These are phyloP conservation scores for Rhabdomys pumilio DNA, from an alignment of 2,797 vertebrate genomes.

Conservation along the genomic window DNA sequence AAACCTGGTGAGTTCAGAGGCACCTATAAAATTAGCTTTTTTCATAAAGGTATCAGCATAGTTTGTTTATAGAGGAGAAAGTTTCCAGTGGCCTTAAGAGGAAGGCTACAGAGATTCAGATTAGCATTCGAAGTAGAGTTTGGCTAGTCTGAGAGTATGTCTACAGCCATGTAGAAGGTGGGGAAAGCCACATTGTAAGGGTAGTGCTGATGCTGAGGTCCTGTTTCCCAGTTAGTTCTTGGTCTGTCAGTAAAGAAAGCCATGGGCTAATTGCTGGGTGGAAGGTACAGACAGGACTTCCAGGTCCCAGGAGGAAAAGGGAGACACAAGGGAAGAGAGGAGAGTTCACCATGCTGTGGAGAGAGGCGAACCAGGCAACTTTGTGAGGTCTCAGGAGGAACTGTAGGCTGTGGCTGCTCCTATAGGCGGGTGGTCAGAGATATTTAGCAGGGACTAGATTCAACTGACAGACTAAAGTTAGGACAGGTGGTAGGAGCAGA, in stretches of 20 bases:
- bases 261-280: not conserved
- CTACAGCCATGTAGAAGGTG: not conserved
- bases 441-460: not conserved
- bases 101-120: not conserved
- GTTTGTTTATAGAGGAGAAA: not conserved
- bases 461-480: not conserved
- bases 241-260: not conserved
- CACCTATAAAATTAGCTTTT: not conserved
- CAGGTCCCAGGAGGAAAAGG: not conserved
- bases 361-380: not conserved
- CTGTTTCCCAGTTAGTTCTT: not conserved
- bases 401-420: not conserved
- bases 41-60: not conserved
- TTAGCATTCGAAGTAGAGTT: not conserved
- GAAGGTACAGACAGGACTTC: not conserved
- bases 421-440: not conserved
- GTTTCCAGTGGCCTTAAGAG: not conserved
- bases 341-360: not conserved
- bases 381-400: not conserved
- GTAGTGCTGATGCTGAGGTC: not conserved
- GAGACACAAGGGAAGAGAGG: not conserved
- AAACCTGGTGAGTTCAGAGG: not conserved
- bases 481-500: not conserved
- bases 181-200: not conserved
- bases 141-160: not conserved